Conservation (phyloP, 2,888 invertebrate species). For the Rhyacophila evoluta region DNA sequence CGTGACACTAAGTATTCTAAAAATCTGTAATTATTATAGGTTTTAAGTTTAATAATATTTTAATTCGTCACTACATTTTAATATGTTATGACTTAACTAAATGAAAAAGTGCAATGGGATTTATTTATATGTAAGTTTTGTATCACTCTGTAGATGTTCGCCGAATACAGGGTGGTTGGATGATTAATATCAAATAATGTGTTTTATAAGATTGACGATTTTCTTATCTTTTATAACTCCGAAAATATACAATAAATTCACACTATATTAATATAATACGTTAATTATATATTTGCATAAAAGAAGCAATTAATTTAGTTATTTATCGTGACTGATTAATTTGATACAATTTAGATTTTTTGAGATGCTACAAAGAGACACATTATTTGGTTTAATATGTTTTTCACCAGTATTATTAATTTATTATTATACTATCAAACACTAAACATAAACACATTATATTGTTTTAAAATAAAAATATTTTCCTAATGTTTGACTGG, state of each 20-base stretch:
- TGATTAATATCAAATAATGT: conserved; percentile 37
- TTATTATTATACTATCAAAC: background rate
- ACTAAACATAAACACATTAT: background rate
- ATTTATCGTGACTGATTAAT: too few relatives aligned
- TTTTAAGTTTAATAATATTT: conserved; percentile 3
- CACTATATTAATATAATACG: too few relatives aligned
- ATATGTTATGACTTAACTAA: conserved; percentile 38
- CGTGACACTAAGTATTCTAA: conserved; percentile 19
- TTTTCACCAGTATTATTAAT: conserved; percentile 46
- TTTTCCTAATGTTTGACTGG: too few relatives aligned
- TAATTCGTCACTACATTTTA: conserved; percentile 28
- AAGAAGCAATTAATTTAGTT: background rate
- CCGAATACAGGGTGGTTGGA: conserved; percentile 43
- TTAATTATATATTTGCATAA: background rate
- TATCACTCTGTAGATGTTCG: conserved; percentile 47
- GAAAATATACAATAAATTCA: too few relatives aligned
- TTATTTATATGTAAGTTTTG: conserved; percentile 50
- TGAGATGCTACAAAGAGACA: too few relatives aligned
- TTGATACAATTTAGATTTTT: too few relatives aligned
- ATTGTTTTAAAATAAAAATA: too few relatives aligned
- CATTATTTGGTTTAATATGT: conserved; percentile 35
- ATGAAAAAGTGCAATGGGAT: conserved; percentile 53
- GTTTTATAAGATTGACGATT: conserved; percentile 22
- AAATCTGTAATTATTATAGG: background rate
- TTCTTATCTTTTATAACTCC: too few relatives aligned